Evolutionary conservation across 2,888 invertebrate species (phyloP), one percentile per base, ranked within the genome.

Genomic region (Eupithecia inturbata): DNA sequence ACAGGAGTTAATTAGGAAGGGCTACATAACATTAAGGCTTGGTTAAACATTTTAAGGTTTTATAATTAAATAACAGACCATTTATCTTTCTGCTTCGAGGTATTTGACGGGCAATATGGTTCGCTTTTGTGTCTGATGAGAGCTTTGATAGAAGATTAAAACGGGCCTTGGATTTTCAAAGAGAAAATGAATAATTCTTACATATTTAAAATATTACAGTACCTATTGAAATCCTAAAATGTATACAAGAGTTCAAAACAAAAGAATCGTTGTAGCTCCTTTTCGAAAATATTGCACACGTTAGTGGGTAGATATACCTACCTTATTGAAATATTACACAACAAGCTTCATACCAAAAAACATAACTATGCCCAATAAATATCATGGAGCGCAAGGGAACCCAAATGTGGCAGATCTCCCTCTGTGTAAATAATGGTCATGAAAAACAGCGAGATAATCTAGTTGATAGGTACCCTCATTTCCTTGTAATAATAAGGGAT

Each of bases 301-400:
- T 19, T 3, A 4, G 62, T 62, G 1, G 14, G 9, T 33, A 12
- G 26, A 5, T 26, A 26, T 33, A 63, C 9, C 3, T 63, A 63
- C 16, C 4, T 31, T 0, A 14, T 66, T 66, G 36, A 64, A 64
- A 39, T 66, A 12, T 36, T 36, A 22, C 39, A 39, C n/a, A n/a
- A 74, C 10, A 66, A 68, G 49, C 33, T 68, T 78, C 69, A 73
- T 60, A 66, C 73, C 70, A 33, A 57, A 74, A 68, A 73, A 78
- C 62, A 66, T 64, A 78, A 76, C 68, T 78, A 75, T 67, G 28
- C 69, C 53, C 64, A 69, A 77, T 77, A 77, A 78, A 78, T 78
- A 75, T 64, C 62, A 62, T 71, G 68, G 71, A 74, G 69, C 68
- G 70, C 75, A 4, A 77, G 72, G 75, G 75, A 80, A 80, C 74